Evolutionary conservation across 2,888 invertebrate species (phyloP).

Genomic region (Disparrhopalites patrizii): DNA sequence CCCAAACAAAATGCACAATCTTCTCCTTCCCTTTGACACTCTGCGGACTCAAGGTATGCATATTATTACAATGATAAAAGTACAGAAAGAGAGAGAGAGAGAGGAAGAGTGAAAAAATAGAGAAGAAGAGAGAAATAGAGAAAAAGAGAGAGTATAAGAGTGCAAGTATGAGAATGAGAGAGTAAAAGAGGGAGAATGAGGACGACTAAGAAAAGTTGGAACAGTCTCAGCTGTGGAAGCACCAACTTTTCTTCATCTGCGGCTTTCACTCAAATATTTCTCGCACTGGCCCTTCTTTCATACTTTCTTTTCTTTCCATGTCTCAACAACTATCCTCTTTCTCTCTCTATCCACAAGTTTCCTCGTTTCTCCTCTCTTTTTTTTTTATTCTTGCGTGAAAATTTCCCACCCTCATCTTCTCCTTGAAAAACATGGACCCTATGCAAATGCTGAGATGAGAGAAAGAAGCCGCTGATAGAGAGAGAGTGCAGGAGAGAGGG

Average conservation of each 20-base stretch:
- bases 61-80: too few relatives aligned
- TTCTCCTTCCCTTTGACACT: too few relatives aligned
- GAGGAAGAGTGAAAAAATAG: not conserved
- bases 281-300: not conserved
- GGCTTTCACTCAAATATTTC: conserved; percentile 4
- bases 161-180: not conserved
- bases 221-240: not conserved
- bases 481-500: not conserved
- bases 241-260: conserved; percentile 7
- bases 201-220: conserved; percentile 15
- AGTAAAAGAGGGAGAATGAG: not conserved
- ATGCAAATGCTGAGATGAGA: too few relatives aligned
- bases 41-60: too few relatives aligned
- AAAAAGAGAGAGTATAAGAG: not conserved
- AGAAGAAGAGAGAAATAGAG: not conserved
- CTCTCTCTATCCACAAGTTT: too few relatives aligned
- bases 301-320: not conserved
- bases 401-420: not conserved
- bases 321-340: not conserved
- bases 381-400: not conserved
- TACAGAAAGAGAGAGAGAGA: not conserved
- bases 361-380: not conserved
- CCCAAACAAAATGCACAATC: too few relatives aligned
- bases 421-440: not conserved
- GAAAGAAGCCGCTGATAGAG: too few relatives aligned